Conservation (phyloP, 1,140 invertebrate species). For the Dryas iulia region DNA sequence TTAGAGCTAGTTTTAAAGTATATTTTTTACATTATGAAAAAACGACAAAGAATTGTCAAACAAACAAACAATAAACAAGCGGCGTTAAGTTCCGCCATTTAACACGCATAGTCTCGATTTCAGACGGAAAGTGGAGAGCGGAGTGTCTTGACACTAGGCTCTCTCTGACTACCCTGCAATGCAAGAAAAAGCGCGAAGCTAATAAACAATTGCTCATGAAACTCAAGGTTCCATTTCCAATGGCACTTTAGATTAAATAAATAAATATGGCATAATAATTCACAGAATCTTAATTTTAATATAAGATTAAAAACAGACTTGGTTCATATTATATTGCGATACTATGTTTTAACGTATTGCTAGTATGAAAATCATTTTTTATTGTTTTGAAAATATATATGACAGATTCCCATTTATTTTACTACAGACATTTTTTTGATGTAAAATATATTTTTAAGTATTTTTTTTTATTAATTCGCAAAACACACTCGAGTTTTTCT, state of each 20-base stretch:
- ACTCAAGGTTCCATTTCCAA: constrained; percentile 22
- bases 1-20: background rate
- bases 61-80: too few relatives aligned
- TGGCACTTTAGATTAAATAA: constrained; percentile 58
- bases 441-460: background rate
- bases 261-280: constrained; percentile 44
- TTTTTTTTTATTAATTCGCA: background rate
- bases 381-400: background rate
- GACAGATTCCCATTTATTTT: background rate
- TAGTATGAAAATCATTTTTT: background rate
- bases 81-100: too few relatives aligned
- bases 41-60: background rate
- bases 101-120: too few relatives aligned
- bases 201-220: background rate
- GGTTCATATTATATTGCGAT: background rate
- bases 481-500: background rate
- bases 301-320: background rate
- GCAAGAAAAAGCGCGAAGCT: too few relatives aligned
- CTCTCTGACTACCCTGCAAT: too few relatives aligned
- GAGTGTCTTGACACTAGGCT: too few relatives aligned
- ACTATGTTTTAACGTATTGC: background rate
- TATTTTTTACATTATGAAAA: background rate
- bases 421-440: background rate
- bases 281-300: constrained; percentile 20
- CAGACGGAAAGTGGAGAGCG: too few relatives aligned